These are phyloP conservation scores for Mormyrops attenuatus DNA, from an alignment of 2,797 vertebrate genomes.

Conservation along the genomic window DNA sequence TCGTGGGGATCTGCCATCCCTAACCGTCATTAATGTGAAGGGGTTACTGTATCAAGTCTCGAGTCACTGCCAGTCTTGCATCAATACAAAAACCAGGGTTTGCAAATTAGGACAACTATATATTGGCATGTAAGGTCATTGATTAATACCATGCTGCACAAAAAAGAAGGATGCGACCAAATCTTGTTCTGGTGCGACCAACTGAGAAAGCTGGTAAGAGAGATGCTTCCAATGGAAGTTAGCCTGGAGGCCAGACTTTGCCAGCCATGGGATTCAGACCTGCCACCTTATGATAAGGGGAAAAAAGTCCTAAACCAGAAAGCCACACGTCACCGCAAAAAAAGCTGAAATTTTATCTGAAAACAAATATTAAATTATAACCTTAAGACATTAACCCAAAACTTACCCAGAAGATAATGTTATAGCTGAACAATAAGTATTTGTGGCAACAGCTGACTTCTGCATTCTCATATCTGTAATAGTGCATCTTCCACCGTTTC, in stretches of 20 bases:
- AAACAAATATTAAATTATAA: not conserved
- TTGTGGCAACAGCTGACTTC: constrained; percentile 97
- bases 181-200: not conserved
- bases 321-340: not conserved
- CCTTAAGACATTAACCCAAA: not conserved
- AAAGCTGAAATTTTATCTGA: not conserved
- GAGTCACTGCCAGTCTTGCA: not conserved
- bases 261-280: not conserved
- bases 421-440: constrained; percentile 95
- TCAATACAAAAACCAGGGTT: not conserved
- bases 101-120: not conserved
- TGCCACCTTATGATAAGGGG: not conserved
- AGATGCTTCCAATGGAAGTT: not conserved
- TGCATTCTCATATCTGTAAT: constrained; percentile 80
- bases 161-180: not conserved
- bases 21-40: not conserved
- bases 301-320: not conserved
- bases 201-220: not conserved
- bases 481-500: constrained; percentile 71
- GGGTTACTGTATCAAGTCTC: not conserved
- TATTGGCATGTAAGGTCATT: not conserved
- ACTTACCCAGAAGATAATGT: constrained; percentile 95
- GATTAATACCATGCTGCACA: not conserved
- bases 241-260: not conserved
- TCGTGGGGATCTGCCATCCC: not conserved